These are phyloP conservation scores for Scaptomyza caliginosa DNA, from an alignment of 2,888 invertebrate species.

Conservation along the genomic window DNA sequence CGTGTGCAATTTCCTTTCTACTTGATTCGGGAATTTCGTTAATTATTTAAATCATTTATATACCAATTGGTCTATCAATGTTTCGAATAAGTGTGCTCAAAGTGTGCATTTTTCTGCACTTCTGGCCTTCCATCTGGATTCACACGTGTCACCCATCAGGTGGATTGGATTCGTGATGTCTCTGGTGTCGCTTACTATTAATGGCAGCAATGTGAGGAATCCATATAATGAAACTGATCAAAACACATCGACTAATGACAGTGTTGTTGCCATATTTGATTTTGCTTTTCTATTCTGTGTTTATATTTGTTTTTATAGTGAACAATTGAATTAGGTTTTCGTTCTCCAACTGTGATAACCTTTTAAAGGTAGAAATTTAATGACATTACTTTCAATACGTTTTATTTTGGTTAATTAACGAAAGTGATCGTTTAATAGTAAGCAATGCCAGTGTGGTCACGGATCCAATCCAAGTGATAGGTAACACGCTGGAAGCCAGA, in stretches of 20 bases:
- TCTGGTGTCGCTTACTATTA: constrained; percentile 58
- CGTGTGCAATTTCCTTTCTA: too few relatives aligned
- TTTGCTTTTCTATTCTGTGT: too few relatives aligned
- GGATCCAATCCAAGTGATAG: constrained; percentile 72
- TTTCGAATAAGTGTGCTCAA: background rate
- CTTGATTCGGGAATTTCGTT: background rate
- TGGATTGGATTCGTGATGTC: constrained; percentile 65
- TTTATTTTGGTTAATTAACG: too few relatives aligned
- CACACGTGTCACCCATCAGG: constrained; percentile 49
- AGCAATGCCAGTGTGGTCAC: constrained; percentile 56
- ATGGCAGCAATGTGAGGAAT: background rate
- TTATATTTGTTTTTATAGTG: too few relatives aligned
- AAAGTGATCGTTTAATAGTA: constrained; percentile 54
- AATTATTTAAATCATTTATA: background rate
- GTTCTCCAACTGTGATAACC: too few relatives aligned
- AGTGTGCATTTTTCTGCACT: too few relatives aligned
- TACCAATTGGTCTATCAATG: constrained; percentile 23
- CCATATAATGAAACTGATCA: background rate
- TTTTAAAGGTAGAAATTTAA: too few relatives aligned
- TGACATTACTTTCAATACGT: background rate
- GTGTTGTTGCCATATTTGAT: too few relatives aligned
- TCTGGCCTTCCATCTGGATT: constrained; percentile 53
- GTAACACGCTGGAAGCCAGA: constrained; percentile 68
- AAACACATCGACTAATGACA: background rate
- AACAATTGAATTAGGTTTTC: too few relatives aligned